Evolutionary conservation across 1,140 invertebrate genomes (phyloP).

Genomic region (Tetragnatha versicolor): DNA sequence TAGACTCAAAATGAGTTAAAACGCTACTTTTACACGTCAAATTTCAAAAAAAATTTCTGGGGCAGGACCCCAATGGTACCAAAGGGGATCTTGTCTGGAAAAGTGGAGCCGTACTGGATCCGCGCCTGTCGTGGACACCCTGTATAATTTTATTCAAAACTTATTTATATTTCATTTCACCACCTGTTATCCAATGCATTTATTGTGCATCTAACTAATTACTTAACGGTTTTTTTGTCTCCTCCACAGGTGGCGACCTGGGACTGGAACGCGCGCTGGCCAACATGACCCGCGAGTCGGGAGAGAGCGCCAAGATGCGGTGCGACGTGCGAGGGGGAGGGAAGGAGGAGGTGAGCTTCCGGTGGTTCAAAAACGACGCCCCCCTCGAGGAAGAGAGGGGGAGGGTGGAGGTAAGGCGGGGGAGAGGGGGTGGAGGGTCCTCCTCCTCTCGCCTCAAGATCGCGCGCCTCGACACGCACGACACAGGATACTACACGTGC

Average conservation of each 20-base stretch:
- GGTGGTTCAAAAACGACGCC: conserved; percentile 75
- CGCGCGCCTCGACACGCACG: conserved; percentile 70
- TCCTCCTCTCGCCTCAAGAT: conserved; percentile 70
- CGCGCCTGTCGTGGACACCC: too few species aligned
- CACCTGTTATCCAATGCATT: neutral
- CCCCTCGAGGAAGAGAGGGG: conserved; percentile 68
- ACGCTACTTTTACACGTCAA: too few species aligned
- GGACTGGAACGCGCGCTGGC: conserved; percentile 55
- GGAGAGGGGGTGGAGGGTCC: too few species aligned
- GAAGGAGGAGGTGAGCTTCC: conserved; percentile 68
- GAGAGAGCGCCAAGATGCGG: conserved; percentile 70
- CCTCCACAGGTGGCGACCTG: conserved; percentile 4
- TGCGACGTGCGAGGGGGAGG: conserved; percentile 74
- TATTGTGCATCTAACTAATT: neutral
- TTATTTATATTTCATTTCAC: too few species aligned
- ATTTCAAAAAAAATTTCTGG: too few species aligned
- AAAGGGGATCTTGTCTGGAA: too few species aligned
- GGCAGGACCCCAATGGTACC: too few species aligned
- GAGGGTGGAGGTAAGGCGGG: conserved; percentile 67
- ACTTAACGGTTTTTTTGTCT: neutral
- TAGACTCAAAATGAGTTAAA: too few species aligned
- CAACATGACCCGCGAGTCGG: conserved; percentile 73
- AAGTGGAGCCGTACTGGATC: too few species aligned
- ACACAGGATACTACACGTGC: conserved; percentile 76
- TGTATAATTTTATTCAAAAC: too few species aligned